phyloP scores from a whole-genome alignment of 2,888 invertebrate genomes.

The Xylota sylvarum region DNA sequence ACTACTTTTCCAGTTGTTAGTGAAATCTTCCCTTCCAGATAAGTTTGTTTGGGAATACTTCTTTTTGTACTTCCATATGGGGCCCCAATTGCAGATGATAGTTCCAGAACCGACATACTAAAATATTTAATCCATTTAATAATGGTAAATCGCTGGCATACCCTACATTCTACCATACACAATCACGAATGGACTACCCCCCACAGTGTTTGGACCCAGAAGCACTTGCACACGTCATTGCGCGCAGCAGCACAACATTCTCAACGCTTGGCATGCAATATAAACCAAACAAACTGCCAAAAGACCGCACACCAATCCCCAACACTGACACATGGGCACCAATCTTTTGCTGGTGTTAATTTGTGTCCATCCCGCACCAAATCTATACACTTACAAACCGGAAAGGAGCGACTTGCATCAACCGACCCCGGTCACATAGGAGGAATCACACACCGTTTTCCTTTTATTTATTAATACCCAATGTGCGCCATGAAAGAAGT shows the following conservation, averaged over 20 bases:
- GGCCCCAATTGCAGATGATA: no score
- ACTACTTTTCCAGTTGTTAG: no score
- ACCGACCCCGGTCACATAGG: constrained; percentile 40
- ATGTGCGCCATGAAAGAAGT: constrained; percentile 70
- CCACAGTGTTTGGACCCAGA: constrained; percentile 50
- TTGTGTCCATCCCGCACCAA: constrained; percentile 59
- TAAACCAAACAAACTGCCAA: constrained; percentile 54
- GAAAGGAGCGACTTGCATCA: constrained; percentile 44
- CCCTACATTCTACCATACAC: background rate
- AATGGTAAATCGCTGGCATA: background rate
- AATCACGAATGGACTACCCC: constrained; percentile 22
- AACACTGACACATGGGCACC: constrained; percentile 45
- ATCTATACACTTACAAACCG: constrained; percentile 2
- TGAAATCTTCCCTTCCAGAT: no score
- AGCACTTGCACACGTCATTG: constrained; percentile 65
- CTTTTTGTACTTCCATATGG: no score
- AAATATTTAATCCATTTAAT: no score
- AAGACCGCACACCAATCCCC: constrained; percentile 54
- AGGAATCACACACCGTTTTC: constrained; percentile 57
- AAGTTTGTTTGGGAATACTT: no score
- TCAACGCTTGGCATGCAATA: constrained; percentile 23
- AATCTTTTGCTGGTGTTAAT: constrained; percentile 70
- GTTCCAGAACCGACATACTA: no score
- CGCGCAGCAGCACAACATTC: constrained; percentile 48
- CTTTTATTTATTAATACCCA: constrained; percentile 76